phyloP scores from a whole-genome alignment of 2,113 vertebrate genomes.

The Empidonax alnorum region DNA sequence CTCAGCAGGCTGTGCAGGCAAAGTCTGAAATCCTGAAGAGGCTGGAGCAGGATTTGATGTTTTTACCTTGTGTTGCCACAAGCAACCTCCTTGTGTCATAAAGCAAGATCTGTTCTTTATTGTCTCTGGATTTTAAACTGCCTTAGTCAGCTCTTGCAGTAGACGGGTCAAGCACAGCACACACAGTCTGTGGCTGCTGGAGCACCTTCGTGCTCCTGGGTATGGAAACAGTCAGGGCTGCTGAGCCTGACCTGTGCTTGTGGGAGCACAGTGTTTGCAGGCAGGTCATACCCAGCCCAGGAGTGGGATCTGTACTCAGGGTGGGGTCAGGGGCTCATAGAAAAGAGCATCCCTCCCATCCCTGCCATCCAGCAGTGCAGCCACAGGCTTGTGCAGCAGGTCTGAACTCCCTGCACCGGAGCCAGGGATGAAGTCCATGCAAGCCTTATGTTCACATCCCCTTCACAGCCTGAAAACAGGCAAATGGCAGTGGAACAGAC shows the following conservation, averaged over 20 bases:
- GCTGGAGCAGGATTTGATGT: not conserved
- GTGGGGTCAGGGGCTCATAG: too few relatives aligned
- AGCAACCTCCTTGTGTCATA: not conserved
- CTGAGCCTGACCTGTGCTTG: fast-evolving
- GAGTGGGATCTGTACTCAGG: not conserved
- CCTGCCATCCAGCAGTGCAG: not conserved
- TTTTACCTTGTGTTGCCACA: not conserved
- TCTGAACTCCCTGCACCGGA: too few relatives aligned
- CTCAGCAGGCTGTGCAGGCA: not conserved
- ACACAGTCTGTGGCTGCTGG: not conserved
- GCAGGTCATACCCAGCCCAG: not conserved
- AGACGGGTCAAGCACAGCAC: not conserved
- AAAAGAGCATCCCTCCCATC: not conserved
- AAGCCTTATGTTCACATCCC: fast-evolving
- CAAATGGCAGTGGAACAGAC: not conserved
- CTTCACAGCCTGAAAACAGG: not conserved
- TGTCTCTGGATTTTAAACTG: slow-evolving; percentile 9
- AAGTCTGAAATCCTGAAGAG: not conserved
- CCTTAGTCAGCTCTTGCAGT: not conserved
- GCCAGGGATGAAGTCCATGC: not conserved
- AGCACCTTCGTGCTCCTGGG: not conserved
- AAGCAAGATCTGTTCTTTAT: not conserved
- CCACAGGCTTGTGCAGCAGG: fast-evolving
- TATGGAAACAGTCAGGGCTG: not conserved
- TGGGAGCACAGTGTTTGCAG: not conserved